Evolutionary conservation across 2,113 vertebrate species (phyloP), one percentile per base, ranked within the genome.

Genomic region (Anas platyrhynchos): DNA sequence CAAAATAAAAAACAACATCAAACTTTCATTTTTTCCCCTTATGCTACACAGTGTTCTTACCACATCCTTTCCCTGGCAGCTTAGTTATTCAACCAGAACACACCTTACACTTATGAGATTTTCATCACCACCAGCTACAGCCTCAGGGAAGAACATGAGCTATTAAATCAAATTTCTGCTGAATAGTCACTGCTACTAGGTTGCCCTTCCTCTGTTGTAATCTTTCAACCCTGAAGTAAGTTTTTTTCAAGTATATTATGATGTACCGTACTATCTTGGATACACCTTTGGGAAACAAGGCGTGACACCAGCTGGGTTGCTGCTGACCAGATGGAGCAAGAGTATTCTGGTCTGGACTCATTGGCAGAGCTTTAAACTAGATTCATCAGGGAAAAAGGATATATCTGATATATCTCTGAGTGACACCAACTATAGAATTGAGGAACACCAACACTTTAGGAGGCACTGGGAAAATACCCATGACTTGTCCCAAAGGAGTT

Each of bases 121-220:
- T 13, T 63, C 41, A 26, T 5, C 0, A 0, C 13, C 66, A 91
- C 8, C 66, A 75, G 9, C 16, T 68, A 38, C 27, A 65, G 38
- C 5, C 50, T 90, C 50, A 69, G 72, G 6, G 38, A 80, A 90
- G 25, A 68, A 15, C 31, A 18, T n/a, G 31, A 88, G 34, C 34
- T 68, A 17, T 38, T 34, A 83, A 89, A 76, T 21, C 13, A 76
- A 56, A 58, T 38, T 94, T 13, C 17, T 83, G 41, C 34, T 68
- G 27, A 72, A 61, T 16, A 82, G 5, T 62, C 36, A 54, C 75
- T 67, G 21, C 15, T 52, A 77, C 8, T 61, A 36, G 13, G 17
- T 2, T 75, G 6, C 82, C n/a, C 41, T 85, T 27, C 43, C 13
- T 61, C 46, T 23, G 36, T 56, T 56, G 7, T 41, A 82, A 69